Evolutionary conservation across 1,140 invertebrate genomes (phyloP).

Genomic region (Venturia canescens): DNA sequence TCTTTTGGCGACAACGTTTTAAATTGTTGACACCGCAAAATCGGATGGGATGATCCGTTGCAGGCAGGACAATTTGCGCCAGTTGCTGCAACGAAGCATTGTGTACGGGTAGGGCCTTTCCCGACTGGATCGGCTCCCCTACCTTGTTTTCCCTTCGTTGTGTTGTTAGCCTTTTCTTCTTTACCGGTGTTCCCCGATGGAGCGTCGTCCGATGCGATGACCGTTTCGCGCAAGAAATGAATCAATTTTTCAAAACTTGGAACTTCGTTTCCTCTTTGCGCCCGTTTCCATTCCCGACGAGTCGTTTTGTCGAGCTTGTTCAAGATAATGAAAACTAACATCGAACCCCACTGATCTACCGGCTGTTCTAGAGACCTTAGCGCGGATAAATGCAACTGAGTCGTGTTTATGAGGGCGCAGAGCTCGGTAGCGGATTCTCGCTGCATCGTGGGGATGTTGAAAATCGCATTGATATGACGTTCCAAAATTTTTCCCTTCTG

Average conservation of each 20-base stretch:
- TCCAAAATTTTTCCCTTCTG: constrained; percentile 54
- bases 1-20: not conserved
- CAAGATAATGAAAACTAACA: constrained; percentile 48
- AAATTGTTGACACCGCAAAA: not conserved
- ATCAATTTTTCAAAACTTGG: not conserved
- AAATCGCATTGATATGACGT: constrained; percentile 57
- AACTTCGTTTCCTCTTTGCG: not conserved
- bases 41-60: not conserved
- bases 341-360: constrained; percentile 29
- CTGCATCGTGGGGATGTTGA: constrained; percentile 44
- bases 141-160: too few relatives aligned
- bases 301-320: constrained; percentile 49
- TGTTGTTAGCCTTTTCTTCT: too few relatives aligned
- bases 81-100: too few relatives aligned
- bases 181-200: too few relatives aligned
- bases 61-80: too few relatives aligned
- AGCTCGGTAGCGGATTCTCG: not conserved
- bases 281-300: not conserved
- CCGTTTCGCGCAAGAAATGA: not conserved
- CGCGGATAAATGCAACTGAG: constrained; percentile 46
- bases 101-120: too few relatives aligned
- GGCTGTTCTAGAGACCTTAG: constrained; percentile 41
- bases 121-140: too few relatives aligned
- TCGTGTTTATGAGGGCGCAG: constrained; percentile 44
- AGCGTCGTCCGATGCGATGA: not conserved